Evolutionary conservation across 2,113 vertebrate species (phyloP).

Genomic region (Leptodactylus fuscus): DNA sequence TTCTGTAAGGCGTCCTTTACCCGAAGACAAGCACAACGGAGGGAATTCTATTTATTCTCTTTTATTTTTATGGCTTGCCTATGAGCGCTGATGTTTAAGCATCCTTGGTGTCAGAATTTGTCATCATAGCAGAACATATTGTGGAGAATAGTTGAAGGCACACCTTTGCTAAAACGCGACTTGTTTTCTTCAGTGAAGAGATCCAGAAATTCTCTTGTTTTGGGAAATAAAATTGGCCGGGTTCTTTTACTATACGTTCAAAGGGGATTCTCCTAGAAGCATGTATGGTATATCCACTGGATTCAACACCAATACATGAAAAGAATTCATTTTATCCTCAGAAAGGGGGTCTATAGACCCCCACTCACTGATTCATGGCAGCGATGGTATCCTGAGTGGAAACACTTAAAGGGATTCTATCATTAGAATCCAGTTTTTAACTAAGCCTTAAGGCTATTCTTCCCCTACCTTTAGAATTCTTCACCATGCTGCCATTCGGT

Average conservation of each 20-base stretch:
- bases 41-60: background rate
- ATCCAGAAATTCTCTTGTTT: background rate
- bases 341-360: too few relatives aligned
- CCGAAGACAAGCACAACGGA: background rate
- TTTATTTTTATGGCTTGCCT: background rate
- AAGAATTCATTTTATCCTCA: too few relatives aligned
- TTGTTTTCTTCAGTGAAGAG: background rate
- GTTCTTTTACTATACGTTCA: background rate
- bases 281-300: too few relatives aligned
- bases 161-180: background rate
- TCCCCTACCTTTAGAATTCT: too few relatives aligned
- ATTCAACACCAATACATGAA: too few relatives aligned
- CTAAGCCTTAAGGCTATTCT: too few relatives aligned
- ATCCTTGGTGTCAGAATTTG: constrained; percentile 1
- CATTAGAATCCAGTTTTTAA: too few relatives aligned
- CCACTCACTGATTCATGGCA: too few relatives aligned
- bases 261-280: background rate
- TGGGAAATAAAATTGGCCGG: background rate
- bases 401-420: too few relatives aligned
- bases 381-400: too few relatives aligned
- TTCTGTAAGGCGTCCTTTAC: background rate
- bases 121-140: background rate
- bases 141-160: background rate
- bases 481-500: too few relatives aligned
- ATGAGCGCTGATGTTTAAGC: background rate